These are phyloP conservation scores for Melanargia galathea DNA, from an alignment of 2,888 invertebrate genomes.

Conservation along the genomic window DNA sequence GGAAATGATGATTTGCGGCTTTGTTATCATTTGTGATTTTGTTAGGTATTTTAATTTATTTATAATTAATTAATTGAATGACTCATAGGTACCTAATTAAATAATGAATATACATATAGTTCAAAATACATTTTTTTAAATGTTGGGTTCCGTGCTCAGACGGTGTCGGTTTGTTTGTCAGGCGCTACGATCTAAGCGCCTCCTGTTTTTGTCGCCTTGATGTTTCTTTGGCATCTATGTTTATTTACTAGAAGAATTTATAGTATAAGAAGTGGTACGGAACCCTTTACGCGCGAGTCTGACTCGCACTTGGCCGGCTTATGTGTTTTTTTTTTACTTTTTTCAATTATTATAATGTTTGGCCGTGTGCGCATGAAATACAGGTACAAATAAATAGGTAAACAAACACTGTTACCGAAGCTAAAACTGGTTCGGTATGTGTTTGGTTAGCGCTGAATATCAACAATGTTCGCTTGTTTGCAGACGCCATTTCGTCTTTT, in stretches of 20 bases:
- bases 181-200: no score
- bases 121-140: no score
- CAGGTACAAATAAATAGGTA: not conserved
- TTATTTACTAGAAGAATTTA: no score
- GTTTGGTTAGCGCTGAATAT: not conserved
- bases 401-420: conserved; percentile 1
- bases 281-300: no score
- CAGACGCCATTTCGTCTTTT: conserved; percentile 46
- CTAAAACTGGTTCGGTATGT: not conserved
- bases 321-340: not conserved
- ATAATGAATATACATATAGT: no score
- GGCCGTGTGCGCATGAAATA: not conserved
- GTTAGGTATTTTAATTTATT: not conserved
- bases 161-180: no score
- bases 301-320: no score
- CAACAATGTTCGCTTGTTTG: conserved; percentile 18
- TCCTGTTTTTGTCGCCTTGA: no score
- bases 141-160: no score
- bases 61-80: not conserved
- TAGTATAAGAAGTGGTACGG: no score
- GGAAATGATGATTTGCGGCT: conserved; percentile 14
- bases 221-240: no score
- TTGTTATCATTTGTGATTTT: not conserved
- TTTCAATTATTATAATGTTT: not conserved
- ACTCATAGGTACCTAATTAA: no score